Base-by-base conservation (phyloP, 2,113 vertebrate genomes). In the Cynoglossus semilaevis region DNA sequence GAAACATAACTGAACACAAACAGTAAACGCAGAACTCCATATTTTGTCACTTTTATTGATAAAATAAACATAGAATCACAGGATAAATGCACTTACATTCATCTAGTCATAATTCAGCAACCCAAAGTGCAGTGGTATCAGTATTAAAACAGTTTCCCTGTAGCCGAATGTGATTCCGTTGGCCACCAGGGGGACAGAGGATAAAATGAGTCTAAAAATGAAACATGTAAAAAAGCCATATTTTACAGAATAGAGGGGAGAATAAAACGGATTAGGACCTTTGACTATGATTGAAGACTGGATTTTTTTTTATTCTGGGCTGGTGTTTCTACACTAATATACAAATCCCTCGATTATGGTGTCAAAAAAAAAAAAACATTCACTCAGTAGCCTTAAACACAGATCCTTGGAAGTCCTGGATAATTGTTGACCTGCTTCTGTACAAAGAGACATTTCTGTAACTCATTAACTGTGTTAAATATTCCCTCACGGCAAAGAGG, bases 381-480 rank as follows among this genome's bases (percentile, higher is more conserved):
- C 6, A 6, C 22, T 29, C 6, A 29, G 6, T 29, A 29, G 2
- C 22, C 22, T 6, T 29, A 29, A 29, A 29, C 22, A 29, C 22
- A 29, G 22, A 29, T 29, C 22, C 6, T 4, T 29, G 2, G 6
- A 29, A 29, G 22, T 6, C 6, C 22, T 29, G 45, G 40, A 22
- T 15, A 52, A 69, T 42, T 58, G 51, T 51, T 54, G 29, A 60
- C 57, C 55, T 8, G 0, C 60, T 63, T 12, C 12, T 47, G 35
- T 64, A 68, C 54, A 71, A 74, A 76, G 54, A 74, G 54, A 72
- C 19, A 63, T 17, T 62, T 71, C 70, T 81, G 79, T 88, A 75
- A 89, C 77, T 89, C 45, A 89, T 89, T 90, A 81, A 89, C 85
- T 58, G 19, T 7, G 64, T 52, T 79, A 65, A 83, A 80, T 63